These are phyloP conservation scores for Aurelia aurita complex sp. Pacific DNA, from an alignment of 30 jellyfish, hydroid and myxozoan genomes.

Conservation along the genomic window DNA sequence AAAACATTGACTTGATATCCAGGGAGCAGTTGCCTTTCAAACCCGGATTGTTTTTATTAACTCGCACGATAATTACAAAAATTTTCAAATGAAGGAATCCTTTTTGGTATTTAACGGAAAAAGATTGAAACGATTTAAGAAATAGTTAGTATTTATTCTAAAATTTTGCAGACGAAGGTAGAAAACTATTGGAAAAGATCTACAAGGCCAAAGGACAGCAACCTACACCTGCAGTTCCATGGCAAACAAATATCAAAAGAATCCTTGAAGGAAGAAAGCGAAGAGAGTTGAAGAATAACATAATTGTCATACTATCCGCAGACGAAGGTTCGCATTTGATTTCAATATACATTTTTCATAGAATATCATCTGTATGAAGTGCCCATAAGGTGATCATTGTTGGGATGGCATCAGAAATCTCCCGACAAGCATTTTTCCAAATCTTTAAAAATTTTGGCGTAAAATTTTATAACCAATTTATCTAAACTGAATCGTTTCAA, in stretches of 20 bases:
- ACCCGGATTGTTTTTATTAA: too few relatives aligned
- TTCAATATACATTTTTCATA: background rate
- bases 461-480: too few relatives aligned
- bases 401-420: too few relatives aligned
- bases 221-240: constrained; percentile 66
- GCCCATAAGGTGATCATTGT: too few relatives aligned
- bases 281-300: constrained; percentile 43
- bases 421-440: too few relatives aligned
- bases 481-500: too few relatives aligned
- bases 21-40: too few relatives aligned
- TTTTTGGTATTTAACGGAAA: background rate
- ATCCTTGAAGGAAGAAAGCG: constrained; percentile 58
- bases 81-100: too few relatives aligned
- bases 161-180: constrained; percentile 70
- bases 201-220: constrained; percentile 79
- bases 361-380: too few relatives aligned
- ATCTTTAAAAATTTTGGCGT: too few relatives aligned
- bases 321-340: constrained; percentile 23
- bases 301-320: constrained; percentile 21
- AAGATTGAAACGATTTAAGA: background rate
- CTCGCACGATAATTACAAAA: too few relatives aligned
- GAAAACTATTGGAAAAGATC: constrained; percentile 72
- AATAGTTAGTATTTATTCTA: background rate
- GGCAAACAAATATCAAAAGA: constrained; percentile 78
- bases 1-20: too few relatives aligned